A percentile compares a stretch with the other conserved stretches of the same genome.
Evolutionary conservation across 1,140 invertebrate genomes (phyloP).

Genomic region (Ips nitidus): DNA sequence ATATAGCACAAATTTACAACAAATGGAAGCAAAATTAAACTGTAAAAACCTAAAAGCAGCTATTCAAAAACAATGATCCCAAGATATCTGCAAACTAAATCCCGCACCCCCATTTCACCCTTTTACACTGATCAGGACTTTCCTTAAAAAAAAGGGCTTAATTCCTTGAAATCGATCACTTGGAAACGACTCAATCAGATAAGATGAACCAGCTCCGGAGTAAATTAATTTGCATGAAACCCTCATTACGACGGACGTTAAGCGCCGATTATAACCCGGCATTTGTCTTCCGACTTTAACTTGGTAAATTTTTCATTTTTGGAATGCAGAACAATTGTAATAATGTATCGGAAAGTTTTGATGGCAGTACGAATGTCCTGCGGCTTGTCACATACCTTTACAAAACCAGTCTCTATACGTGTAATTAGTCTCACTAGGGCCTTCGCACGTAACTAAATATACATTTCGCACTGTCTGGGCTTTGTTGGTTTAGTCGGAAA

Average conservation of each 20-base stretch:
- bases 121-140: too few species aligned
- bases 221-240: slow-evolving; percentile 32
- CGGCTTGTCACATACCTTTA: slow-evolving; percentile 7
- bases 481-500: too few species aligned
- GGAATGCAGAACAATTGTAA: neutral
- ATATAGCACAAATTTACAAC: too few species aligned
- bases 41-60: too few species aligned
- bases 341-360: neutral
- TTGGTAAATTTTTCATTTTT: neutral
- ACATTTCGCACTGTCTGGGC: neutral
- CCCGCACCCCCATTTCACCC: too few species aligned
- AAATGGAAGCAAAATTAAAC: too few species aligned
- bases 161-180: slow-evolving; percentile 15
- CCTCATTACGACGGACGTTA: slow-evolving; percentile 26
- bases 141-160: neutral
- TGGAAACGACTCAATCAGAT: slow-evolving; percentile 26
- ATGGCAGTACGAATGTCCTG: neutral
- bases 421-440: slow-evolving; percentile 7
- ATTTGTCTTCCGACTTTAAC: slow-evolving; percentile 18
- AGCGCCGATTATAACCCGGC: slow-evolving; percentile 21
- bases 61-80: too few species aligned
- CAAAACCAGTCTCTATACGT: neutral
- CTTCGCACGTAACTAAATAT: slow-evolving; percentile 10
- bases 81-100: too few species aligned
- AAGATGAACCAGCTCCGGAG: slow-evolving; percentile 13